Evolutionary conservation across 2,888 invertebrate genomes (phyloP).

Genomic region (Drosophila parthenogenetica): DNA sequence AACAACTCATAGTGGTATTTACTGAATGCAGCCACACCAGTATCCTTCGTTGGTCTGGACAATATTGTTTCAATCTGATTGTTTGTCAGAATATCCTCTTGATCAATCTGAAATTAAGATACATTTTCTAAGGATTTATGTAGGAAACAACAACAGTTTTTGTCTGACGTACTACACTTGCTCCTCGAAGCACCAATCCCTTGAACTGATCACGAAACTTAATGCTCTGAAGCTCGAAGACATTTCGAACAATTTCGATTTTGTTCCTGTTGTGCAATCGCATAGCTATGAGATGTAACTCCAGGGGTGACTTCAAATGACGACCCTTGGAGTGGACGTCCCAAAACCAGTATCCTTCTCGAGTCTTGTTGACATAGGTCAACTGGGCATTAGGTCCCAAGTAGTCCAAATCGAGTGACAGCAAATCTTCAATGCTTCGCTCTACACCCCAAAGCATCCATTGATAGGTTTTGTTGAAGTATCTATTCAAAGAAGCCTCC

Average conservation of each 20-base stretch:
- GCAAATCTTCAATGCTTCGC: constrained; percentile 46
- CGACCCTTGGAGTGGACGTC: constrained; percentile 83
- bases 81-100: constrained; percentile 76
- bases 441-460: constrained; percentile 80
- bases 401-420: constrained; percentile 59
- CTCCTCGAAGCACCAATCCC: constrained; percentile 77
- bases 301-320: constrained; percentile 73
- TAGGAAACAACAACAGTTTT: too few species aligned
- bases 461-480: constrained; percentile 83
- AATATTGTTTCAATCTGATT: constrained; percentile 73
- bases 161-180: constrained; percentile 74
- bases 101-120: constrained; percentile 74
- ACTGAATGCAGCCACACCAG: constrained; percentile 79
- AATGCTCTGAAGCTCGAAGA: constrained; percentile 75
- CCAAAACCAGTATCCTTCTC: constrained; percentile 59
- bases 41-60: constrained; percentile 62
- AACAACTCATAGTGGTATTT: constrained; percentile 82
- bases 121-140: neutral
- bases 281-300: constrained; percentile 61
- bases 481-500: constrained; percentile 63
- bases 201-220: constrained; percentile 73
- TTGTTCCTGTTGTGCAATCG: constrained; percentile 23
- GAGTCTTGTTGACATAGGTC: constrained; percentile 69
- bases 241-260: constrained; percentile 41
- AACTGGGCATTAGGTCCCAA: constrained; percentile 83